Evolutionary conservation across 2,797 vertebrate species (phyloP), one percentile per base, ranked within the genome.

Genomic region (Holocentrus rufus): DNA sequence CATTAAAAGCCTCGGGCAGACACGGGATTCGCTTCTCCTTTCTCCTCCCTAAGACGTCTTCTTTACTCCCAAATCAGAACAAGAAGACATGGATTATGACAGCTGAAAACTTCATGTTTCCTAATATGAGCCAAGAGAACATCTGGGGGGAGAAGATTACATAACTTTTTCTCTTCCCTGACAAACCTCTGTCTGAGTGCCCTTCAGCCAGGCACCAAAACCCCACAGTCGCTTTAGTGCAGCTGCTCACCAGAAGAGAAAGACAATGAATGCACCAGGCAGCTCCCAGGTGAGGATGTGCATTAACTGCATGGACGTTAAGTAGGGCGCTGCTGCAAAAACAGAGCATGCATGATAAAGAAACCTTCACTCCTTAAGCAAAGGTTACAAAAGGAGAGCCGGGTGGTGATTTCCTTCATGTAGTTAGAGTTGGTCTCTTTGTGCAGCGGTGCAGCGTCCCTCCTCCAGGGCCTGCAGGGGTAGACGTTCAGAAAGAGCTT

Each of bases 1-100:
- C 6, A 0, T 68, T 30, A 65, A 30, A 80, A 13, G n/a, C 25
- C 44, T 57, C 4, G 23, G 54, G 63, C 22, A 30, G 47, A 58
- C 20, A 69, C 47, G 69, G 7, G 20, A 65, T 62, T 65, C 49
- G 15, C 34, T 50, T n/a, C n/a, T n/a, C n/a, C 60, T 25, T 14
- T 7, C 2, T 39, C 36, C 10, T 63, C 30, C n/a, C 17, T 18
- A 25, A 31, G 15, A 22, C 7, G 1, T 59, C 11, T 36, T 47
- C 30, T 49, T 47, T 2, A 42, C 3, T 50, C 46, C 25, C 15
- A 46, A 59, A 27, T 30, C 11, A 7, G 49, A 6, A 18, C 39
- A 55, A 7, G 15, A 11, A 23, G 10, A 34, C 1, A 5, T 20
- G 4, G 2, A 14, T 42, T 22, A 2, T 10, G 4, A 58, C 34